These are phyloP conservation scores for Artibeus lituratus DNA, from an alignment of 2,797 vertebrate species.

Conservation along the genomic window DNA sequence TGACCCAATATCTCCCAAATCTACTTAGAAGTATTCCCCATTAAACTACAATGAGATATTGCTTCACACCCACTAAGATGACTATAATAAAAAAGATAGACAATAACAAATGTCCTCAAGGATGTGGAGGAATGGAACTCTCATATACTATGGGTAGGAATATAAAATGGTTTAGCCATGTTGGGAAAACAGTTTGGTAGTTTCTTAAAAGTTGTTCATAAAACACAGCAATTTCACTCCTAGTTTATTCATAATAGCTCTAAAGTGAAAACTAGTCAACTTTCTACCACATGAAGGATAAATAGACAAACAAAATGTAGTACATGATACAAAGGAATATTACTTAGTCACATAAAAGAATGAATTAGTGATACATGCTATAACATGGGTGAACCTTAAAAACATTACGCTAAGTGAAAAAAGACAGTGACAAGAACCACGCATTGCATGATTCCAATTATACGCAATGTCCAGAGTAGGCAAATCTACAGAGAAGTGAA, in stretches of 20 bases:
- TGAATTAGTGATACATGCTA: neutral
- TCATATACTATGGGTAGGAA: neutral
- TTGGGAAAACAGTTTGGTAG: neutral
- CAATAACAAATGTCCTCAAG: neutral
- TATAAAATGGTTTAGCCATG: neutral
- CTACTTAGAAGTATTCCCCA: neutral
- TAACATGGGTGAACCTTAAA: neutral
- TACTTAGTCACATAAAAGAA: neutral
- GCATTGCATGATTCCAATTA: no score
- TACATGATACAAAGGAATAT: neutral
- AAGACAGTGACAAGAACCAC: neutral
- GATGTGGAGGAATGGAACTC: neutral
- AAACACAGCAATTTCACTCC: neutral
- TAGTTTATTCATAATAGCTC: neutral
- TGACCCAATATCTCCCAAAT: neutral
- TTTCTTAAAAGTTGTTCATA: neutral
- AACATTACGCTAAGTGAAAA: neutral
- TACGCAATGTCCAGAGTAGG: neutral
- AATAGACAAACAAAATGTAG: neutral
- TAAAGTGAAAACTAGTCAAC: neutral
- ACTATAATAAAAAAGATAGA: neutral
- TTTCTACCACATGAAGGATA: neutral
- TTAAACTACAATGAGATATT: neutral
- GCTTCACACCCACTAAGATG: neutral
- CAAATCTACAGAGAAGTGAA: neutral